Conservation (phyloP, 2,113 vertebrate genomes). For the Antigone vipio region DNA sequence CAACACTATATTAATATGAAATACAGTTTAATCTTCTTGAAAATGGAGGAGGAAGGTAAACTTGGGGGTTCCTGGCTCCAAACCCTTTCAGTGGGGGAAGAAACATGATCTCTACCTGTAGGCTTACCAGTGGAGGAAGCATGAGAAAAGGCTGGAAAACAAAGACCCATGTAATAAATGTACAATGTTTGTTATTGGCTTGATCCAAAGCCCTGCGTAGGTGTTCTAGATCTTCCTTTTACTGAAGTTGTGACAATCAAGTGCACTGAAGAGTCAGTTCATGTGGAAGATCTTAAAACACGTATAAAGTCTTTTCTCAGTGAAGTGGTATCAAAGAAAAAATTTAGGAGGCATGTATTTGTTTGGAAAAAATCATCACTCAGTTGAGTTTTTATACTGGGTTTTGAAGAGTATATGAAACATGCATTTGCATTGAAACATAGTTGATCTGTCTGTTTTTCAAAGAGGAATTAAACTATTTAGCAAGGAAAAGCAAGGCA, state of each 20-base stretch:
- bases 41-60: neutral
- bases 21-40: neutral
- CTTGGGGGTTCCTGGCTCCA: neutral
- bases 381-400: neutral
- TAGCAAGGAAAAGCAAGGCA: neutral
- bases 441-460: neutral
- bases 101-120: neutral
- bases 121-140: neutral
- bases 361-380: neutral
- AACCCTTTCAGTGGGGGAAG: neutral
- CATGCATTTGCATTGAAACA: neutral
- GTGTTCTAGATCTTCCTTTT: neutral
- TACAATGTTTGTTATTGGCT: too few species aligned
- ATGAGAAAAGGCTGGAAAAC: neutral
- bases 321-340: neutral
- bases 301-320: neutral
- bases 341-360: neutral
- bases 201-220: neutral
- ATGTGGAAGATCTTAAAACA: neutral
- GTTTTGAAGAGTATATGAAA: neutral
- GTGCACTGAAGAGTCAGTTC: neutral
- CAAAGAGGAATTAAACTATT: neutral
- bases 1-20: neutral
- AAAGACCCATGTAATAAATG: neutral
- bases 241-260: neutral